Conservation (phyloP, 2,113 vertebrate genomes). For the Dolichotis patagonum region DNA sequence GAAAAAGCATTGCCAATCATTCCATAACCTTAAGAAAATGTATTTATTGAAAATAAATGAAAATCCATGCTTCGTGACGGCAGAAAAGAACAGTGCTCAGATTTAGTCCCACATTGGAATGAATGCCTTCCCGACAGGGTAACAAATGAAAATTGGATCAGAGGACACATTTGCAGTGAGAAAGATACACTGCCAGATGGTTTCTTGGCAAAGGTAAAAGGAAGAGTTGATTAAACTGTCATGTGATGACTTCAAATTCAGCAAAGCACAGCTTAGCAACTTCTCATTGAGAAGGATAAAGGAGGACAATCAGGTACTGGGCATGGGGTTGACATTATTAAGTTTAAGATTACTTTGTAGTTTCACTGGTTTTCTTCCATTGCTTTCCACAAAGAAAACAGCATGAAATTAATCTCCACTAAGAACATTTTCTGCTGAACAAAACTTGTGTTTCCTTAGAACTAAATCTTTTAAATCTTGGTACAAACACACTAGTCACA, state of each 20-base stretch:
- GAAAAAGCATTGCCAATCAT: conserved; percentile 14
- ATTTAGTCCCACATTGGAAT: conserved; percentile 57
- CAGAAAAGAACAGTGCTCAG: conserved; percentile 60
- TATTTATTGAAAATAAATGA: conserved; percentile 56
- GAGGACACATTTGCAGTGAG: conserved; percentile 65
- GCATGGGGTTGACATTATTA: conserved; percentile 51
- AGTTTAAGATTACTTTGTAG: neutral
- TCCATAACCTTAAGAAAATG: conserved; percentile 3
- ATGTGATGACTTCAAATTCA: conserved; percentile 75
- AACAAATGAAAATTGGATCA: conserved; percentile 78
- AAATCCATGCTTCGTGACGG: conserved; percentile 69
- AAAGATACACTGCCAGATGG: conserved; percentile 78
- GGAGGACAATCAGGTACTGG: conserved; percentile 43
- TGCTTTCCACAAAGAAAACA: conserved; percentile 60
- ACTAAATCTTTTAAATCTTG: conserved; percentile 19
- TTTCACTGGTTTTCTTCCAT: conserved; percentile 52
- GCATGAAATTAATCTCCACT: conserved; percentile 52
- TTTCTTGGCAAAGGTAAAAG: conserved; percentile 71
- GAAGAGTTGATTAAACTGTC: conserved; percentile 78
- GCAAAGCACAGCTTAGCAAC: neutral
- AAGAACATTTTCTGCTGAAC: conserved; percentile 66
- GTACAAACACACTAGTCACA: neutral
- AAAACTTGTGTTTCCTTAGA: neutral
- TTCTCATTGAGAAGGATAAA: conserved; percentile 65
- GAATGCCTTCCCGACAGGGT: conserved; percentile 59